Evolutionary conservation across 2,797 vertebrate genomes (phyloP).

Genomic region (Dermochelys coriacea): DNA sequence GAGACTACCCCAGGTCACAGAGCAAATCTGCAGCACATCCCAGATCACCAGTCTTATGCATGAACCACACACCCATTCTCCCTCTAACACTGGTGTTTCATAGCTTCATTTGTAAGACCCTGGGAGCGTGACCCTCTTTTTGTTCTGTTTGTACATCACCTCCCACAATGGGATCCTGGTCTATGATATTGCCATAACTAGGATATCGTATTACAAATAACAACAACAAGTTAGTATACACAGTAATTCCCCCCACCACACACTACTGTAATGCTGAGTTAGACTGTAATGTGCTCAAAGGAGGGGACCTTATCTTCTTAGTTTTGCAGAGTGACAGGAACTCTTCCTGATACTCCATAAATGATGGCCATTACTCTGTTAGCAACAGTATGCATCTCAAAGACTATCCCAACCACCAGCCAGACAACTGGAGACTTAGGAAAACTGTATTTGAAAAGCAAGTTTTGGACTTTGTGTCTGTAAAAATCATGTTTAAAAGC

Average conservation of each 20-base stretch:
- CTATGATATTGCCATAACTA: too few species aligned
- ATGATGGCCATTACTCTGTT: neutral
- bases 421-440: neutral
- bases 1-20: neutral
- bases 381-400: neutral
- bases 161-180: neutral
- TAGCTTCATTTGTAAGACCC: neutral
- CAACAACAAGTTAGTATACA: neutral
- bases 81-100: neutral
- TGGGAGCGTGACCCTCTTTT: neutral
- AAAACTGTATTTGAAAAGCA: neutral
- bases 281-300: neutral
- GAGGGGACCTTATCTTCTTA: neutral
- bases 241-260: neutral
- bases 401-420: neutral
- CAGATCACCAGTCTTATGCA: too few species aligned
- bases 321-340: neutral
- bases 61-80: neutral
- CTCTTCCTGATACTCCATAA: neutral
- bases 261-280: neutral
- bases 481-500: neutral
- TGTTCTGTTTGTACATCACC: neutral
- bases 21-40: neutral
- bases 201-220: neutral
- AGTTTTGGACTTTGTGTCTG: neutral